Conservation (phyloP, 2,797 vertebrate species). For the Craterocephalus amniculus region DNA sequence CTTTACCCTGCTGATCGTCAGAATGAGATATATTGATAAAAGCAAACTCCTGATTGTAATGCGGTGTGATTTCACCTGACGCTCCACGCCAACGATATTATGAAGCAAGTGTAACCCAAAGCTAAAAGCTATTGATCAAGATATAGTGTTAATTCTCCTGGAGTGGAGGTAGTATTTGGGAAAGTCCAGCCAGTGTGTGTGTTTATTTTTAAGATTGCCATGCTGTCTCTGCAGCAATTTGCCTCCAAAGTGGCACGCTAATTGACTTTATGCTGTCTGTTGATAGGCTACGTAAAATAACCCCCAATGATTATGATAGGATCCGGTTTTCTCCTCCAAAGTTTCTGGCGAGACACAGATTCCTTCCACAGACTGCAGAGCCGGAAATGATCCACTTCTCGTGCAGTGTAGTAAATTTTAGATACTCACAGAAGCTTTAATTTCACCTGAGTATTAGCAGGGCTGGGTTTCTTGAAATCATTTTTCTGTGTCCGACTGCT, state of each 20-base stretch:
- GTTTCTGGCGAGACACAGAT: conserved; percentile 37
- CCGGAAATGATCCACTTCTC: conserved; percentile 49
- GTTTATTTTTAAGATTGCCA: conserved; percentile 31
- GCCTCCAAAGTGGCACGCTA: conserved; percentile 67
- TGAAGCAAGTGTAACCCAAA: conserved; percentile 62
- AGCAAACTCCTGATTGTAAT: conserved; percentile 27
- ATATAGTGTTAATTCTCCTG: conserved; percentile 46
- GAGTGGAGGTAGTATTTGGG: conserved; percentile 41
- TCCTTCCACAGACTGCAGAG: conserved; percentile 27
- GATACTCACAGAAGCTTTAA: conserved; percentile 45
- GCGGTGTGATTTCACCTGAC: conserved; percentile 40
- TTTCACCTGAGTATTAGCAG: conserved; percentile 31
- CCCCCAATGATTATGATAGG: conserved; percentile 50
- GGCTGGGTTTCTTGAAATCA: neutral
- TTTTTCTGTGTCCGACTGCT: conserved; percentile 5
- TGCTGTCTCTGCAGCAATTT: conserved; percentile 54
- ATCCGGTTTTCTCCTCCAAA: conserved; percentile 48
- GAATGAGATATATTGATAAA: conserved; percentile 26
- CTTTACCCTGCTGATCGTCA: conserved; percentile 5
- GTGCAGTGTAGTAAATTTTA: conserved; percentile 39
- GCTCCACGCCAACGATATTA: conserved; percentile 25
- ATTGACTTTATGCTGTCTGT: conserved; percentile 71
- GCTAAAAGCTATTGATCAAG: conserved; percentile 70
- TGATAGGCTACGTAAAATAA: conserved; percentile 70
- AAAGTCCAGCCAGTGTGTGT: conserved; percentile 13